These are phyloP conservation scores for Ips nitidus DNA, from an alignment of 1,140 invertebrate species.

Conservation along the genomic window DNA sequence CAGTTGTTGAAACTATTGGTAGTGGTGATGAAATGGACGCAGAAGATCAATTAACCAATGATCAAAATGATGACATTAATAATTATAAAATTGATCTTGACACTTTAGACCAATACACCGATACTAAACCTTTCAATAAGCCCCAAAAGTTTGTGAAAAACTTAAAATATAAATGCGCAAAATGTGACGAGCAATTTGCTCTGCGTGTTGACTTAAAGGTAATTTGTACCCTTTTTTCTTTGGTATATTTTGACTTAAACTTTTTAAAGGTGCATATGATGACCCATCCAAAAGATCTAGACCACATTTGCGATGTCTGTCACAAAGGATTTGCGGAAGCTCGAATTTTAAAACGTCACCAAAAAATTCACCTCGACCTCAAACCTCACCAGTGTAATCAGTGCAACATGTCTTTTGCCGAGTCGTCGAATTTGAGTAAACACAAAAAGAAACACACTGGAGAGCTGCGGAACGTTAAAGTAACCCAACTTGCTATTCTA, in stretches of 20 bases:
- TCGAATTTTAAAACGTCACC: conserved; percentile 54
- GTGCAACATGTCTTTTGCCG: conserved; percentile 58
- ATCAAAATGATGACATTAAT: neutral
- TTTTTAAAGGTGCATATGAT: conserved; percentile 50
- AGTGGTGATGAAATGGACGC: conserved; percentile 5
- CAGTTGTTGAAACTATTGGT: conserved; percentile 16
- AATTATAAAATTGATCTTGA: conserved; percentile 20
- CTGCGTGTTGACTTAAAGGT: conserved; percentile 52
- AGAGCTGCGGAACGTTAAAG: conserved; percentile 51
- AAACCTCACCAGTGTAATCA: conserved; percentile 56
- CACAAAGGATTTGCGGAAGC: conserved; percentile 55
- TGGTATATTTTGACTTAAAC: conserved; percentile 9
- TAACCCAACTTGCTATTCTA: neutral
- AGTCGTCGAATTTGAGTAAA: conserved; percentile 55
- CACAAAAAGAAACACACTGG: conserved; percentile 58
- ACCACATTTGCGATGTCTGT: conserved; percentile 54
- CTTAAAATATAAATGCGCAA: conserved; percentile 49
- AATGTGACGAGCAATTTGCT: conserved; percentile 48
- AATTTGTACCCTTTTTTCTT: conserved; percentile 3
- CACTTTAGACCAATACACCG: neutral
- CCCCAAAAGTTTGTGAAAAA: conserved; percentile 11
- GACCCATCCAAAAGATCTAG: conserved; percentile 49
- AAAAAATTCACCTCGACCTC: conserved; percentile 53
- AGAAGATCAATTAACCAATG: conserved; percentile 9
- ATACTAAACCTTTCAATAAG: neutral